Conservation (phyloP, 2,888 invertebrate species). For the Machimus rusticus region DNA sequence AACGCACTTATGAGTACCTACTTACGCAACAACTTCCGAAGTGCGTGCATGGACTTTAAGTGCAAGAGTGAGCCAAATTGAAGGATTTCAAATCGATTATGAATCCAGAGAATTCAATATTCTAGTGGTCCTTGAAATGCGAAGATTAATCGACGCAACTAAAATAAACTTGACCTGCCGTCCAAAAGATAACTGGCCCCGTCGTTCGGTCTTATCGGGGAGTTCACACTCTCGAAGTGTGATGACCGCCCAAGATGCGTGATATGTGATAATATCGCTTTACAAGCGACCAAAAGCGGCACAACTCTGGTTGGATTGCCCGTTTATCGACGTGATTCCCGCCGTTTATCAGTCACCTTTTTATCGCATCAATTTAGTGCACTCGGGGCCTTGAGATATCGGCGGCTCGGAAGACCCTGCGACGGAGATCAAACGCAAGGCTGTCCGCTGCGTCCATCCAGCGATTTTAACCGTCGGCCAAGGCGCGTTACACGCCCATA, state of each 20-base stretch:
- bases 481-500: slow-evolving; percentile 8
- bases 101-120: not conserved
- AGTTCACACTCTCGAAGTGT: slow-evolving; percentile 2
- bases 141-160: not conserved
- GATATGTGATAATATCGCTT: not conserved
- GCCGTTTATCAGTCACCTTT: not conserved
- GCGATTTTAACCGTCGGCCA: not conserved
- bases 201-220: not conserved
- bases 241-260: not conserved
- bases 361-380: not conserved
- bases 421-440: not conserved
- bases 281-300: not conserved
- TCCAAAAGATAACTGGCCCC: not conserved
- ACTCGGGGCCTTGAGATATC: not conserved
- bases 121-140: not conserved
- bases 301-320: not conserved
- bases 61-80: not conserved
- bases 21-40: not conserved
- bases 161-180: not conserved
- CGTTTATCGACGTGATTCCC: not conserved
- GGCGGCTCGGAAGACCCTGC: not conserved
- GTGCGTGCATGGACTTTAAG: not conserved
- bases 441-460: not conserved
- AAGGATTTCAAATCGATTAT: not conserved
- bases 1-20: not conserved